A percentile compares a stretch with the other conserved stretches of the same genome.
Conservation (phyloP, 1,140 invertebrate species). For the Copidosoma floridanum region DNA sequence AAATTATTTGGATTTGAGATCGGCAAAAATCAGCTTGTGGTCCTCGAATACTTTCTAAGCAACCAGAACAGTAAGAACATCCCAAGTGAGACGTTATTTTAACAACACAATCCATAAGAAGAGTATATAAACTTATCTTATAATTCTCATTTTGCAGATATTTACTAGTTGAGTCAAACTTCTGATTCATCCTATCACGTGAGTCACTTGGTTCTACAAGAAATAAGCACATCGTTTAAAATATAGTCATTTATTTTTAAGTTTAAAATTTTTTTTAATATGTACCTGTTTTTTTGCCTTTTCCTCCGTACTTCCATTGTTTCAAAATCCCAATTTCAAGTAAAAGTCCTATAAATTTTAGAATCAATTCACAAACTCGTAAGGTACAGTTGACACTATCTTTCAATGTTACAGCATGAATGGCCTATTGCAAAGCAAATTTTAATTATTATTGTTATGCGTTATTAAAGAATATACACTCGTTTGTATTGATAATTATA, state of each 20-base stretch:
- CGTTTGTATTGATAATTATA: conserved; percentile 40
- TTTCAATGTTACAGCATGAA: conserved; percentile 80
- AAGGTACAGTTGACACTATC: conserved; percentile 75
- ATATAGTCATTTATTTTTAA: neutral
- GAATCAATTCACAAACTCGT: conserved; percentile 83
- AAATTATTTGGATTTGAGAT: conserved; percentile 81
- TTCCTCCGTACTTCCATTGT: conserved; percentile 56
- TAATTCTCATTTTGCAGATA: conserved; percentile 37
- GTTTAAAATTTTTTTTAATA: conserved; percentile 13
- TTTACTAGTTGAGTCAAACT: conserved; percentile 35
- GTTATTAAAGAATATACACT: conserved; percentile 6
- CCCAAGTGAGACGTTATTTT: conserved; percentile 88
- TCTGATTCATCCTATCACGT: conserved; percentile 20
- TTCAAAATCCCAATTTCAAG: conserved; percentile 85
- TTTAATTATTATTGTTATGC: neutral
- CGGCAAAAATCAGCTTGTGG: conserved; percentile 86
- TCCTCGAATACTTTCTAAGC: conserved; percentile 79
- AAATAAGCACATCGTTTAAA: neutral
- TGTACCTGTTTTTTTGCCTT: conserved; percentile 38
- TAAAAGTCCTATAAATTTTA: conserved; percentile 85
- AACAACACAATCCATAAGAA: conserved; percentile 50
- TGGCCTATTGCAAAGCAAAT: conserved; percentile 61
- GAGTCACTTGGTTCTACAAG: conserved; percentile 6
- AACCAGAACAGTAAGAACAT: conserved; percentile 90
- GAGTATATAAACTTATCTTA: conserved; percentile 55